Evolutionary conservation across 2,113 vertebrate genomes (phyloP), one percentile per base, ranked within the genome.

Genomic region (Nesoenas mayeri): DNA sequence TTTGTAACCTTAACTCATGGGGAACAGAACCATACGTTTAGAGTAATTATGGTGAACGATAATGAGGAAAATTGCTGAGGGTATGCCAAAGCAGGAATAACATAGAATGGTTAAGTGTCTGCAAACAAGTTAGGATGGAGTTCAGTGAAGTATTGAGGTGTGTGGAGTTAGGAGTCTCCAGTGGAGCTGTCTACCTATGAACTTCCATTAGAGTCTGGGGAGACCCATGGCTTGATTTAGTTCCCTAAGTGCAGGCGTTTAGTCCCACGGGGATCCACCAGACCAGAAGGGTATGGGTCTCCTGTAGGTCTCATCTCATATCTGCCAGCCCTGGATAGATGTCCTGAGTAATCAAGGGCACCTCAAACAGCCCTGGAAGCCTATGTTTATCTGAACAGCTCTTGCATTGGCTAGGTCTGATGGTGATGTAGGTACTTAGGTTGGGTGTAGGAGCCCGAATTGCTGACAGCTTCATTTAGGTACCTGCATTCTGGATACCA

Each of bases 391-490:
- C 34, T 57, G 22, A 77, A 51, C 13, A n/a, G 25, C 17, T 64
- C 58, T 71, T 60, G 16, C 38, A 40, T 8, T 64, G 51, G 4
- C n/a, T 40, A 36, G 8, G 10, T 28, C 25, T 81, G 50, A 18
- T 25, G 74, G 56, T 40, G 24, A 10, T 40, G 16, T 44, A 36
- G 34, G 40, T 28, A 67, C 11, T 36, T 58, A 25, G 1, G 0
- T 29, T 1, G 0, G 25, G 11, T 72, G n/a, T 44, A 60, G 60
- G 17, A 6, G 4, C 2, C 14, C 0, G 0, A 26, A 28, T 9
- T 2, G 0, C 74, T 56, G 60, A 56, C 65, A 73, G 31, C 11
- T 42, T 81, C 7, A 2, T 65, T 72, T 50, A 38, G 4, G 26
- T 81, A 50, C 6, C 42, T 88, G n/a, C 48, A 47, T 28, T 9